Conservation (phyloP, 2,888 invertebrate species). For the Himalopsyche japonica region DNA sequence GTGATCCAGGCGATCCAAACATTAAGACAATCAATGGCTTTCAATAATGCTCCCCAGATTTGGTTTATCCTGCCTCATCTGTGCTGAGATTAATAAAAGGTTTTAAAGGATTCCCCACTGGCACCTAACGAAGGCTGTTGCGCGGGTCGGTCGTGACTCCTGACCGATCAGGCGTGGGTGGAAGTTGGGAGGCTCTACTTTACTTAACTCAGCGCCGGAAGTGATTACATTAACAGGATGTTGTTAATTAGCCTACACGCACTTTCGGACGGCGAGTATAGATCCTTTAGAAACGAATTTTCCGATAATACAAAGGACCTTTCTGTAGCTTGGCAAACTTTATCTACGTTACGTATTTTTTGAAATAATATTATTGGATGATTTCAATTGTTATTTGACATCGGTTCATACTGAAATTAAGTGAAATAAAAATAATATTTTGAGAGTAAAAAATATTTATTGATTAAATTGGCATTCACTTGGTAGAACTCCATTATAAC, state of each 20-base stretch:
- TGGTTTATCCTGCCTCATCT: background rate
- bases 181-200: background rate
- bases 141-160: background rate
- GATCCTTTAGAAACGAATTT: background rate
- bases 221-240: slow-evolving; percentile 18
- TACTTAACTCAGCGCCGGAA: slow-evolving; percentile 4
- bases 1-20: background rate
- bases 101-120: background rate
- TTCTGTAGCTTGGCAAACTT: background rate
- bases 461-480: too few species aligned
- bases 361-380: too few species aligned
- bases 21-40: background rate
- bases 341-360: background rate
- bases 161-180: slow-evolving; percentile 12
- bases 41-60: background rate
- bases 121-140: background rate
- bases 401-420: too few species aligned
- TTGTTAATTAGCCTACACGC: slow-evolving; percentile 21
- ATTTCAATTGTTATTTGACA: too few species aligned
- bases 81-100: background rate
- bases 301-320: background rate
- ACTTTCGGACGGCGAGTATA: background rate
- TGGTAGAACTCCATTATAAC: too few species aligned
- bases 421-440: too few species aligned
- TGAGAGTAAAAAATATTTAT: too few species aligned